phyloP scores from a whole-genome alignment of 1,140 invertebrate species.

The Acromyrmex heyeri region DNA sequence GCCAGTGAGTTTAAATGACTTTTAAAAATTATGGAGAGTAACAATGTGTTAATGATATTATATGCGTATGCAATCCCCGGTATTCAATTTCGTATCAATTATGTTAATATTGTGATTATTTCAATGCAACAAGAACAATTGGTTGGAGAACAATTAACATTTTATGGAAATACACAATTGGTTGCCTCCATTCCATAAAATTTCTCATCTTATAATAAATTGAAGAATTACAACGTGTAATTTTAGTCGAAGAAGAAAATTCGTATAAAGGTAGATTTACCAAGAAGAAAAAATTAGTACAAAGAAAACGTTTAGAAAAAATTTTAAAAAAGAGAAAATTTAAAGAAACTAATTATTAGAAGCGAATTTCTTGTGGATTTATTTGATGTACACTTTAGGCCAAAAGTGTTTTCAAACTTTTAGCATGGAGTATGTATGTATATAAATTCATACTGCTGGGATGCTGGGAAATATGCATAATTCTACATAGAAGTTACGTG shows the following conservation, averaged over 20 bases:
- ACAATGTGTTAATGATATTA: background rate
- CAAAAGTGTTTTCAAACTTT: too few species aligned
- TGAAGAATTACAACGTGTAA: background rate
- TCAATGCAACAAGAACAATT: background rate
- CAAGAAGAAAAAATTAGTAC: background rate
- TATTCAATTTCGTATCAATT: constrained; percentile 14
- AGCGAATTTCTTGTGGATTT: background rate
- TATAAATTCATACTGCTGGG: background rate
- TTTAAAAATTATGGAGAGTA: background rate
- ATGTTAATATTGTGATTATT: constrained; percentile 8
- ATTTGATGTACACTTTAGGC: background rate
- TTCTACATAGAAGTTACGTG: background rate
- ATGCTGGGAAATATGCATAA: background rate
- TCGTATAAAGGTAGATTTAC: background rate
- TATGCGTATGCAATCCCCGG: background rate
- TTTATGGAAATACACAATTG: constrained; percentile 17
- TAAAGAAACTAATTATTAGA: background rate
- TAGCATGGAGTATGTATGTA: too few species aligned
- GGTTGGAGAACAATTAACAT: constrained; percentile 13
- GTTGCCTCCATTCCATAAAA: background rate
- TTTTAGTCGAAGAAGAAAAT: background rate
- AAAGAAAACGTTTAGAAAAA: background rate
- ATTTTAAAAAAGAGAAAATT: background rate
- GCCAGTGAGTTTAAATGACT: constrained; percentile 3
- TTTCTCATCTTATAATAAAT: background rate